A percentile compares a stretch with the other conserved stretches of the same genome.
Conservation (phyloP, 1,140 invertebrate genomes). For the Brachionus asplanchnoidis region DNA sequence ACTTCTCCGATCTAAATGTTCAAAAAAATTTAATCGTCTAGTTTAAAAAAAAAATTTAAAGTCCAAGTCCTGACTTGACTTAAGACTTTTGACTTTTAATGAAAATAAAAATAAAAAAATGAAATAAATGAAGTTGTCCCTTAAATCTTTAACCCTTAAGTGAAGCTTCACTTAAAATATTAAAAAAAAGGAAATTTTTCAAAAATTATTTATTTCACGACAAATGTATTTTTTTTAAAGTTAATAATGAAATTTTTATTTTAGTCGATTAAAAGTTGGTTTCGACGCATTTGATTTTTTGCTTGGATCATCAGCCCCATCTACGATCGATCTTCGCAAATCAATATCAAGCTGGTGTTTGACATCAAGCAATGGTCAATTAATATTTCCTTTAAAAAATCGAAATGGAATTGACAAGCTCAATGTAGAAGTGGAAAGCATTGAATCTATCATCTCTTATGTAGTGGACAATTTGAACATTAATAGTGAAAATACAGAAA, state of each 20-base stretch:
- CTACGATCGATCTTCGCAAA: constrained; percentile 12
- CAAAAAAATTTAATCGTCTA: too few species aligned
- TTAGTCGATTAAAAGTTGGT: constrained; percentile 3
- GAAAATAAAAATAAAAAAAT: too few species aligned
- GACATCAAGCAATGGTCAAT: constrained; percentile 16
- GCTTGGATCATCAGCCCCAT: background rate
- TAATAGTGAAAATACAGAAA: background rate
- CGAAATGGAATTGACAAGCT: background rate
- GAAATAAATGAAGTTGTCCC: too few species aligned
- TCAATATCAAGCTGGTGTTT: constrained; percentile 22
- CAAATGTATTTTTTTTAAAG: too few species aligned
- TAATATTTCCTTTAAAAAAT: constrained; percentile 26
- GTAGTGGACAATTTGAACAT: constrained; percentile 27
- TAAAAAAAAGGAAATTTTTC: too few species aligned
- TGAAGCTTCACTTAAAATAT: too few species aligned
- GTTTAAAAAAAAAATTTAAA: too few species aligned
- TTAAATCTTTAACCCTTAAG: too few species aligned
- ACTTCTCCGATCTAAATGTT: too few species aligned
- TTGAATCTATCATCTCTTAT: background rate
- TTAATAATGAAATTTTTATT: background rate
- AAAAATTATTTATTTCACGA: too few species aligned
- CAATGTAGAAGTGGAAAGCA: background rate
- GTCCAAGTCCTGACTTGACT: too few species aligned
- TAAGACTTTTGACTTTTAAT: too few species aligned
- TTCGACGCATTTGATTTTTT: constrained; percentile 30